Conservation (phyloP, 2,797 vertebrate species). For the Chanos chanos region DNA sequence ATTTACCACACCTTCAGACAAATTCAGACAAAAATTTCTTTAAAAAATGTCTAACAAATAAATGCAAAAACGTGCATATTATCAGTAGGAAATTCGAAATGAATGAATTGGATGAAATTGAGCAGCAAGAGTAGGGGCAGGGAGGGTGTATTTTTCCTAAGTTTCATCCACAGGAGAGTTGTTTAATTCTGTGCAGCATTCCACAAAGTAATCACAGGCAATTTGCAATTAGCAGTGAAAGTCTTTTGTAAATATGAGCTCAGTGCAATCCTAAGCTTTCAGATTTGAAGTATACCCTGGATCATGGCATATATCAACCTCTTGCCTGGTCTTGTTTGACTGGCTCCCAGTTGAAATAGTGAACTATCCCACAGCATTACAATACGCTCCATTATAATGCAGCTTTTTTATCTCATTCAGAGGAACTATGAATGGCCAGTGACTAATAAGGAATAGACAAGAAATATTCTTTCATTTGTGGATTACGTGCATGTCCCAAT, state of each 20-base stretch:
- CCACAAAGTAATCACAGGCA: slow-evolving; percentile 15
- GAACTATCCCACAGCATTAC: not conserved
- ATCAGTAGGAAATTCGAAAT: too few relatives aligned
- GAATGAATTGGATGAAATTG: not conserved
- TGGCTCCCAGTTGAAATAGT: not conserved
- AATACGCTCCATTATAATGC: not conserved
- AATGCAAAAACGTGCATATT: too few relatives aligned
- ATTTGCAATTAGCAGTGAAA: slow-evolving; percentile 28
- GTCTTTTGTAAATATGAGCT: slow-evolving; percentile 25
- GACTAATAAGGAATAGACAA: too few relatives aligned
- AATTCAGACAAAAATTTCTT: not conserved
- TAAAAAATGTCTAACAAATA: not conserved
- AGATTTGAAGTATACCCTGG: slow-evolving; percentile 10
- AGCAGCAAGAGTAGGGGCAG: too few relatives aligned
- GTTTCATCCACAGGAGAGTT: slow-evolving; percentile 1
- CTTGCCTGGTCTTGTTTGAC: not conserved
- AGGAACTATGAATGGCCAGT: too few relatives aligned
- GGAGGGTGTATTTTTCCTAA: slow-evolving; percentile 4
- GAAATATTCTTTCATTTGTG: too few relatives aligned
- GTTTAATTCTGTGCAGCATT: not conserved
- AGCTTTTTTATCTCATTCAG: too few relatives aligned
- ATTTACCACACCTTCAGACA: not conserved
- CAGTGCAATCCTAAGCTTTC: not conserved
- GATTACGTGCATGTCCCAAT: too few relatives aligned
- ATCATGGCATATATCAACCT: not conserved